Evolutionary conservation across 1,140 invertebrate species (phyloP), one percentile per base, ranked within the genome.

Genomic region (Mizuhopecten yessoensis): DNA sequence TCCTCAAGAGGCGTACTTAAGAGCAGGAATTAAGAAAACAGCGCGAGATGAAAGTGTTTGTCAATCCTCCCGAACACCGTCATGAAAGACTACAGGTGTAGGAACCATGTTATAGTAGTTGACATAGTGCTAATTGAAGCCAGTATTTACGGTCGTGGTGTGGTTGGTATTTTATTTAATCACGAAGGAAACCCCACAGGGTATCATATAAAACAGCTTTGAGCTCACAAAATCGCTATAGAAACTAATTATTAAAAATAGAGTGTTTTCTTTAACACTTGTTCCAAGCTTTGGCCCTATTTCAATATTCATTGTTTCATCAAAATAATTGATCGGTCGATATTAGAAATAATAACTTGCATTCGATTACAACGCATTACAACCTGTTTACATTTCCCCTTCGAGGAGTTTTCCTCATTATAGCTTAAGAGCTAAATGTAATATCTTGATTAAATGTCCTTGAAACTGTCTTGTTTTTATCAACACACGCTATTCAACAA

Each of bases 291-390:
- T 75, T 9, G 29, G 57, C n/a, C 23, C 29, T 75, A 75, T 75
- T 75, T 75, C 57, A 75, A 75, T 75, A 75, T 75, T 75, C 57
- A 75, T 75, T 29, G 57, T 29, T 75, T 13, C 5, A n/a, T 29
- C 15, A n/a, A 75, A 75, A n/a, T 75, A 75, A 75, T 75, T 75
- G 57, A 75, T 75, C 57, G n/a, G 57, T n/a, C 57, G 57, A 75
- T 75, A 29, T 75, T 29, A 75, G 57, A 75, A 75, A 75, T 75
- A 29, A 75, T 75, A 75, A 29, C 57, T 29, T 75, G 23, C 57
- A 49, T 23, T 15, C 20, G 45, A 49, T 15, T 49, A 49, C 45
- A 75, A 75, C n/a, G 23, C 23, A 75, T 75, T 75, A 75, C 5
- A n/a, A 39, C 13, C 2, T 75, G 57, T 75, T 75, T 75, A 75